Percentiles rank a stretch among this genome's conserved stretches.
Evolutionary conservation across 2,797 vertebrate species (phyloP).

Genomic region (Gambelia wislizenii): DNA sequence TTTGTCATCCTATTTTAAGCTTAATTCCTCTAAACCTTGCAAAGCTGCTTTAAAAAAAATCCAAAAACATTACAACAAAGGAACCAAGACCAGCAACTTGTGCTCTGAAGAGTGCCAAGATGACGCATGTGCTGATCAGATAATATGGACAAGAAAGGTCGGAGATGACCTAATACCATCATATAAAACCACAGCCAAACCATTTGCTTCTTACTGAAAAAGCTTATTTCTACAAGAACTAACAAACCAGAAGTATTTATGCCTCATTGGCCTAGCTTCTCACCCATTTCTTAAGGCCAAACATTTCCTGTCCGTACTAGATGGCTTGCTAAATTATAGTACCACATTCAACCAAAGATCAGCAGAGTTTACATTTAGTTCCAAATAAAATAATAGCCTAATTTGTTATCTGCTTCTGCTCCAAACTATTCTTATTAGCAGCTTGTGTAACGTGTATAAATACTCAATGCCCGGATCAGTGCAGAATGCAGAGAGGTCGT

Average conservation of each 20-base stretch:
- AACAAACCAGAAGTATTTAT: neutral
- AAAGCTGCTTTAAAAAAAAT: neutral
- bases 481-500: neutral
- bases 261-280: conserved; percentile 7
- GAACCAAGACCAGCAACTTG: neutral
- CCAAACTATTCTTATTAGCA: neutral
- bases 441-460: too few relatives aligned
- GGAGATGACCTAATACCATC: neutral
- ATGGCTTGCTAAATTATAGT: neutral
- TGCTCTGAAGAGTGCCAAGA: neutral
- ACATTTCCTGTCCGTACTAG: neutral
- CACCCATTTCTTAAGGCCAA: neutral
- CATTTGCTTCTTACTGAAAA: neutral
- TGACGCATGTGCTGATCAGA: neutral
- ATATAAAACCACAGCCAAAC: neutral
- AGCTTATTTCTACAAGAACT: neutral
- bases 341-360: neutral
- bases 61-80: neutral
- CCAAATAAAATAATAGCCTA: neutral
- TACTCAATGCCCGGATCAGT: neutral
- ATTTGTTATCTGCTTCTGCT: neutral
- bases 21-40: neutral
- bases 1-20: neutral
- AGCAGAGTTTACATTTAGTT: neutral
- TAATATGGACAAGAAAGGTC: neutral